Percentiles rank a stretch among this genome's conserved stretches.
Evolutionary conservation across 2,113 vertebrate species (phyloP).

Genomic region (Dromiciops gliroides): DNA sequence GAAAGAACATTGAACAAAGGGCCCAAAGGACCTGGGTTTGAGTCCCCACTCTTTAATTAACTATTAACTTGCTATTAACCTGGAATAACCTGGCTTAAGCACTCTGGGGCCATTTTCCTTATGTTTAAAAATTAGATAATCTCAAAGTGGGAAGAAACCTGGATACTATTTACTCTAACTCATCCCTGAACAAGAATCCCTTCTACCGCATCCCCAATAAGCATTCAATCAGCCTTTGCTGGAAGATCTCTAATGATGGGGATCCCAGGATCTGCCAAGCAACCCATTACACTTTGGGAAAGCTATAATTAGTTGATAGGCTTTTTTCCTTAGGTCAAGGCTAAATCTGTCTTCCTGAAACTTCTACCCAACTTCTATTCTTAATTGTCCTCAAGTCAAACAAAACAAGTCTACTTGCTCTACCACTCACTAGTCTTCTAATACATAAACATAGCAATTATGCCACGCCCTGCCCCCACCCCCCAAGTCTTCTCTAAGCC

Average conservation of each 20-base stretch:
- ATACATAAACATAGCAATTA: background rate
- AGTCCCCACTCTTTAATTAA: background rate
- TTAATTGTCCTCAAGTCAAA: background rate
- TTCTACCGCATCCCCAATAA: background rate
- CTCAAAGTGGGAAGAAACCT: background rate
- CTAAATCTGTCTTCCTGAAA: background rate
- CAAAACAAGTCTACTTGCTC: background rate
- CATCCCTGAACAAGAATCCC: background rate
- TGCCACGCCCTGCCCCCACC: background rate
- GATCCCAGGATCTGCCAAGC: background rate
- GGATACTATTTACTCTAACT: background rate
- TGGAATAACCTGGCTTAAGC: too few relatives aligned
- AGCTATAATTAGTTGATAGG: background rate
- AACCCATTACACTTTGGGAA: background rate
- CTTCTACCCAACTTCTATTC: background rate
- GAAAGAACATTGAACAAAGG: background rate
- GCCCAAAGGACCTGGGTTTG: background rate
- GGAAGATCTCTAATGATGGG: background rate
- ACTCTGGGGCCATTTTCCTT: background rate
- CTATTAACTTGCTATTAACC: background rate
- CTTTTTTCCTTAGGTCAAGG: background rate
- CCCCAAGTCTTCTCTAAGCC: background rate
- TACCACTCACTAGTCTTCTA: background rate
- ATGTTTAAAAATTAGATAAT: background rate
- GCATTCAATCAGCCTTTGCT: background rate